A percentile compares a stretch with the other conserved stretches of the same genome.
These are phyloP conservation scores for Ceyx cyanopectus DNA, from an alignment of 2,113 vertebrate species.

Conservation along the genomic window DNA sequence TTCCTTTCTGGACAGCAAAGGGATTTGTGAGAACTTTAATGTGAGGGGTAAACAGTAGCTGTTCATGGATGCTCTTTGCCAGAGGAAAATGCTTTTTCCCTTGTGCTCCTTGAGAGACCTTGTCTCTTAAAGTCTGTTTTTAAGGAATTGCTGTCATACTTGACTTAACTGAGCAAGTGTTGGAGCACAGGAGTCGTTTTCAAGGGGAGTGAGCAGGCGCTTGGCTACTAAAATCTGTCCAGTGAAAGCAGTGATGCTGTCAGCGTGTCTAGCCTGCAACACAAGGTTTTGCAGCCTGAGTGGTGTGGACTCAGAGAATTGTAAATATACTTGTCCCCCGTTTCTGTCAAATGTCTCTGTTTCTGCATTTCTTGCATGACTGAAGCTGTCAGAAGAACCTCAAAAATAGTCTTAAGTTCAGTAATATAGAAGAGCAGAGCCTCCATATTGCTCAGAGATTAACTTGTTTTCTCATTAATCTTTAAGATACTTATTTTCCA, in stretches of 20 bases:
- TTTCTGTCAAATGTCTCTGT: accelerated
- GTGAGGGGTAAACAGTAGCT: not conserved
- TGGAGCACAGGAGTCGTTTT: not conserved
- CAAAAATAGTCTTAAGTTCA: not conserved
- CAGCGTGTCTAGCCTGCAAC: not conserved
- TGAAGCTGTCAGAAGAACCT: not conserved
- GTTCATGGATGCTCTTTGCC: not conserved
- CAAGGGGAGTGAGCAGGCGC: not conserved
- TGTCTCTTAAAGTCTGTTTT: not conserved
- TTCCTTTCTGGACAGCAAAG: not conserved
- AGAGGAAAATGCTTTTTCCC: not conserved
- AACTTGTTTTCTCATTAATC: not conserved
- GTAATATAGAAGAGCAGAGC: not conserved
- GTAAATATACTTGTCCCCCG: not conserved
- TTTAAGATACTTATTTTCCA: not conserved
- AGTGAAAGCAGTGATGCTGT: not conserved
- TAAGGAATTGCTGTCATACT: not conserved
- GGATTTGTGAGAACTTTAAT: not conserved
- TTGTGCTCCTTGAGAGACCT: not conserved
- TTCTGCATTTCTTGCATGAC: not conserved
- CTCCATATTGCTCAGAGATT: not conserved
- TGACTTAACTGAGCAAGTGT: not conserved
- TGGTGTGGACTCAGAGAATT: not conserved
- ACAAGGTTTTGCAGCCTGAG: not conserved
- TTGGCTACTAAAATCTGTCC: not conserved